Evolutionary conservation across 2,113 vertebrate genomes (phyloP).

Genomic region (Megalops atlanticus): DNA sequence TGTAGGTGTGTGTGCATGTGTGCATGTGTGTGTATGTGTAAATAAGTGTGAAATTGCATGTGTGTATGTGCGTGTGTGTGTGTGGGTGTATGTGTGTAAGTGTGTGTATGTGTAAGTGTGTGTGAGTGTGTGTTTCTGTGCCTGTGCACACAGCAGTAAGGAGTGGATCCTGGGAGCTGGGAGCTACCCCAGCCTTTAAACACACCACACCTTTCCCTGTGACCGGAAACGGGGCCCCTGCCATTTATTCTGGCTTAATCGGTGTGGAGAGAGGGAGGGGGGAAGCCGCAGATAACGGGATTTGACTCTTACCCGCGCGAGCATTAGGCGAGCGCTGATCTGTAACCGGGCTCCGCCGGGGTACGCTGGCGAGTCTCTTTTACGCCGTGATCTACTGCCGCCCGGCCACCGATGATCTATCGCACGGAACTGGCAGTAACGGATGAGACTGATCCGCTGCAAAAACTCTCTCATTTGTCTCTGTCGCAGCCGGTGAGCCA

Average conservation of each 20-base stretch:
- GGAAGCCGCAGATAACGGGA: slow-evolving; percentile 53
- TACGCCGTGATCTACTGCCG: slow-evolving; percentile 78
- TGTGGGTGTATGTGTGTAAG: not conserved
- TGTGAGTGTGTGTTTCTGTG: no score
- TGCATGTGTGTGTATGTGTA: not conserved
- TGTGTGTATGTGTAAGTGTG: not conserved
- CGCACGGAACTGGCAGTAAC: slow-evolving; percentile 80
- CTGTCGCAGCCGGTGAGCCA: slow-evolving; percentile 79
- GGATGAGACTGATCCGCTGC: slow-evolving; percentile 79
- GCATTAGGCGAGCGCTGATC: slow-evolving; percentile 76
- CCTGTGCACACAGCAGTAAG: not conserved
- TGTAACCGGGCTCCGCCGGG: slow-evolving; percentile 69
- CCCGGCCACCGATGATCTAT: slow-evolving; percentile 73
- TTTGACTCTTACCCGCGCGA: slow-evolving; percentile 72
- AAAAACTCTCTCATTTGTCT: slow-evolving; percentile 84
- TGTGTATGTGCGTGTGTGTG: not conserved
- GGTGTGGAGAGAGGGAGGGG: slow-evolving; percentile 37
- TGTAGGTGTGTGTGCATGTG: no score
- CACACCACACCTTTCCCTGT: slow-evolving; percentile 30
- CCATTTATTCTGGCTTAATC: slow-evolving; percentile 60
- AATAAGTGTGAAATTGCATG: not conserved
- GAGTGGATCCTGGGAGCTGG: not conserved
- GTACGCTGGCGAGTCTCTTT: slow-evolving; percentile 72
- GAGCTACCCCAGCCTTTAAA: not conserved
- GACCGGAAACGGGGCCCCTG: slow-evolving; percentile 16